phyloP scores from a whole-genome alignment of 2,888 invertebrate genomes.

The Parascotia fuliginaria region DNA sequence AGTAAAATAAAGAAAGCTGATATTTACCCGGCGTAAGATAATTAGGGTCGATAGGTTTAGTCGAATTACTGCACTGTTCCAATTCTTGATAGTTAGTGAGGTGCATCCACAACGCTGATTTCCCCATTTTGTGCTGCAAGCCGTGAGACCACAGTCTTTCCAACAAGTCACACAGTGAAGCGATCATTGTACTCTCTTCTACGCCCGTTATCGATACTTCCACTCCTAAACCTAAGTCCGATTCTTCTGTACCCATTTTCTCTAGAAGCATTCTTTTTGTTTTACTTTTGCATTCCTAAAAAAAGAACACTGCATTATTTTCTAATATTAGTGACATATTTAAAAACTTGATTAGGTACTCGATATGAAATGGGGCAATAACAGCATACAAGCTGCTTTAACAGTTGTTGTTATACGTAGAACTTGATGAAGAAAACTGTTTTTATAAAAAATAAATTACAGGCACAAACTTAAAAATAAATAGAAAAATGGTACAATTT shows the following conservation, averaged over 20 bases:
- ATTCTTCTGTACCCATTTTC: constrained; percentile 99
- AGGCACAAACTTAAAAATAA: no score
- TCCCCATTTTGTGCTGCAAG: constrained; percentile 97
- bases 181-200: constrained; percentile 99
- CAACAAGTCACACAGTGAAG: constrained; percentile 98
- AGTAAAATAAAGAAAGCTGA: no score
- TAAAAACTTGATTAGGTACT: no score
- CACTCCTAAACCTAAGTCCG: constrained; percentile 95
- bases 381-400: no score
- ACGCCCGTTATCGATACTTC: constrained; percentile 90
- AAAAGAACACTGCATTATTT: background rate
- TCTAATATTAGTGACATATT: no score
- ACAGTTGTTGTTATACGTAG: no score
- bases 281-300: constrained; percentile 95
- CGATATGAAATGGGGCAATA: no score
- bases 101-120: constrained; percentile 99
- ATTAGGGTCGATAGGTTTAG: constrained; percentile 83
- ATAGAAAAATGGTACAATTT: no score
- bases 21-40: constrained; percentile 82
- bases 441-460: no score
- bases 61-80: constrained; percentile 87
- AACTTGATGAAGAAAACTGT: no score
- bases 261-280: constrained; percentile 99
- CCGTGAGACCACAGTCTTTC: constrained; percentile 99
- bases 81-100: constrained; percentile 95